These are phyloP conservation scores for Cheilosia grossa DNA, from an alignment of 2,888 invertebrate genomes.

Conservation along the genomic window DNA sequence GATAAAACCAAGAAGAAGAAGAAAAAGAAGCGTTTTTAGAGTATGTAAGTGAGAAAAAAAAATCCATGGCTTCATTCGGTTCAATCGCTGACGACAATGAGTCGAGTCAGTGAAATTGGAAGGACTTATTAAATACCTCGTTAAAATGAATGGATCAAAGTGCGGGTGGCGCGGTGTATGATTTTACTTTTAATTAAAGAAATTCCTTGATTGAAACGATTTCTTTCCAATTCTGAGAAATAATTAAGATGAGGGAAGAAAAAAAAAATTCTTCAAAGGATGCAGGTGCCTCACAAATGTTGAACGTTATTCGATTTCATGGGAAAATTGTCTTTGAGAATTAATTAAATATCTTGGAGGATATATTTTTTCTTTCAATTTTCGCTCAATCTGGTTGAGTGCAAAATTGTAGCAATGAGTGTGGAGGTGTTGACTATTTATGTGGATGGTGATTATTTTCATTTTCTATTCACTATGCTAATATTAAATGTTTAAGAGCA, in stretches of 20 bases:
- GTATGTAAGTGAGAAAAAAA: not conserved
- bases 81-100: conserved; percentile 15
- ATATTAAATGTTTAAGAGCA: too few species aligned
- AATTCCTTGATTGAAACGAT: conserved; percentile 23
- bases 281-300: conserved; percentile 20
- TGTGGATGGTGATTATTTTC: too few species aligned
- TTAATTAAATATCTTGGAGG: conserved; percentile 22
- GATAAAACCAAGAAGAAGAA: not conserved
- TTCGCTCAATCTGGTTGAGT: not conserved
- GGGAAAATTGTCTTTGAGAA: not conserved
- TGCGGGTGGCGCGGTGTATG: not conserved
- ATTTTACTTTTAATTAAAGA: conserved; percentile 35
- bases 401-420: not conserved
- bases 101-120: conserved; percentile 20
- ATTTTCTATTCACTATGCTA: too few species aligned
- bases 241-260: not conserved
- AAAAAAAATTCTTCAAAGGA: not conserved
- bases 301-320: not conserved
- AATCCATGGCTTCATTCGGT: not conserved
- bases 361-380: not conserved
- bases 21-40: not conserved
- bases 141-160: conserved; percentile 41
- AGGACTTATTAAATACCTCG: conserved; percentile 48
- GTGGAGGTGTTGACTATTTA: not conserved
- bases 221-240: conserved; percentile 7